Base-by-base conservation (phyloP, 2,888 invertebrate genomes). In the Slavum lentiscoides region DNA sequence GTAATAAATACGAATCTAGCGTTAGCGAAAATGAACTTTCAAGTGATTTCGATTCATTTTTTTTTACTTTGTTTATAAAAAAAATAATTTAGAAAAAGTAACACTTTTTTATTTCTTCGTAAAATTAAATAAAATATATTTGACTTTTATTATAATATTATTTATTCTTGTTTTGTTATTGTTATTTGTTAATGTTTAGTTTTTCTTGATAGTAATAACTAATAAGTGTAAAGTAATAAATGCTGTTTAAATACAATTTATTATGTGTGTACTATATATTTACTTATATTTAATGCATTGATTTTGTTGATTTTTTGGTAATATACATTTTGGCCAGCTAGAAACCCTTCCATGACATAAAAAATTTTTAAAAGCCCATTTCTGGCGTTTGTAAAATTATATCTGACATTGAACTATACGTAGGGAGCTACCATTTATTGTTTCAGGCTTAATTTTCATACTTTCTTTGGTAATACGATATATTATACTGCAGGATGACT, bases 31-130 rank as follows among this genome's bases (percentile, higher is more conserved):
- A 13, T 23, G 11, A 61, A 23, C 23, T 9, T 23, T 23, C 1
- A 61, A 61, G 61, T 61, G 61, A 61, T 23, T 61, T 23, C 19
- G 3, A 61, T 61, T 61, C 13, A 61, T 61, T 61, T 61, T 61
- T 61, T 23, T 23, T 11, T 15, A 55, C n/a, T 55, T 17, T 55
- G 17, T 55, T 55, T 55, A 55, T 55, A 55, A 55, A 15, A 55
- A 55, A 55, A 55, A 62, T 55, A 55, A 55, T 55, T 55, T 55
- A 55, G 55, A 55, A 13, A n/a, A 55, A 55, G 17, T 55, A 11
- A 11, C 55, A 55, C 13, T 55, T 17, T 15, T n/a, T n/a, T n/a
- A n/a, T n/a, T n/a, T n/a, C n/a, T n/a, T n/a, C n/a, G 15, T 55
- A 55, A 9, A 55, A 15, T 15, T 55, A 55, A 4, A 15, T 55